A percentile compares a stretch with the other conserved stretches of the same genome.
phyloP scores from a whole-genome alignment of 2,113 vertebrate species.

The Cheirogaleus medius region DNA sequence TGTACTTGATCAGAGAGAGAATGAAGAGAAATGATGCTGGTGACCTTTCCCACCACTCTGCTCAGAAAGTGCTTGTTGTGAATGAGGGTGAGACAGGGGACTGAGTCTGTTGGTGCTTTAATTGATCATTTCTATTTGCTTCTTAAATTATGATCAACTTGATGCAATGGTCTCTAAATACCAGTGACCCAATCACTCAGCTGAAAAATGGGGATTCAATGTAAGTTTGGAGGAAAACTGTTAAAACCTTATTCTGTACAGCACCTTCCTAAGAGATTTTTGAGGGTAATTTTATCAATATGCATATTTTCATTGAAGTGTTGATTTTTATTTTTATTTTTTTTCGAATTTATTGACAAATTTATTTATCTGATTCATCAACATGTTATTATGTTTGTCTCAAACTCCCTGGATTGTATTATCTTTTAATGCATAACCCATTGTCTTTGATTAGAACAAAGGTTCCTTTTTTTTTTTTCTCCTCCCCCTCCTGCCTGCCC shows the following conservation, averaged over 20 bases:
- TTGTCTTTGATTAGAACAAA: not conserved
- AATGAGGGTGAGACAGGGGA: not conserved
- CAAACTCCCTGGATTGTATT: not conserved
- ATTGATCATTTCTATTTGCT: not conserved
- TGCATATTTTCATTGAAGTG: not conserved
- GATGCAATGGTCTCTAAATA: not conserved
- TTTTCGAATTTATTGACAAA: not conserved
- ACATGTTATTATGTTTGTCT: not conserved
- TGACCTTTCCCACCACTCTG: not conserved
- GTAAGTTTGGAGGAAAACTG: not conserved
- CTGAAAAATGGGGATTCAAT: not conserved
- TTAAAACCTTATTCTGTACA: not conserved
- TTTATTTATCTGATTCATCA: not conserved
- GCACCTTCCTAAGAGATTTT: not conserved
- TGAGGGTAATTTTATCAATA: slow-evolving; percentile 13
- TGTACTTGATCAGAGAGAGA: not conserved
- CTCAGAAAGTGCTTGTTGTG: not conserved
- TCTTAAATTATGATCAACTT: not conserved
- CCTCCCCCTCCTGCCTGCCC: too few species aligned
- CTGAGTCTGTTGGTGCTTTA: not conserved
- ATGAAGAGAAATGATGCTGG: not conserved
- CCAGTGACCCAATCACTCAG: not conserved
- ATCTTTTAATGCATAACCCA: not conserved
- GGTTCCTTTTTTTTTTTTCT: too few species aligned
- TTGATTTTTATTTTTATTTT: too few species aligned